Evolutionary conservation across 2,113 vertebrate species (phyloP).

Genomic region (Elgaria multicarinata): DNA sequence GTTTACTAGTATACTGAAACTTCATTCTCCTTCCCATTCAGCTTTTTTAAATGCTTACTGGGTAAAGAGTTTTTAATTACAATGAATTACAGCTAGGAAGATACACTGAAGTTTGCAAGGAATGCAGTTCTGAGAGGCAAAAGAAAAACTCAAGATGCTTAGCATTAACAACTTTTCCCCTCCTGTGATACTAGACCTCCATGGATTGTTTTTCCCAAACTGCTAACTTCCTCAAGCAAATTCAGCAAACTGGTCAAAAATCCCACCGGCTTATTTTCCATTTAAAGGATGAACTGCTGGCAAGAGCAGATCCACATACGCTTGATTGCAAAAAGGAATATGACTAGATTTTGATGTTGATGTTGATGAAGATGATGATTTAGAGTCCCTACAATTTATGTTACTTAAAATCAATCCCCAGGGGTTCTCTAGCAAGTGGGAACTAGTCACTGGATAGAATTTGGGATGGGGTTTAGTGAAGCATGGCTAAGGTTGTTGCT

Average conservation of each 20-base stretch:
- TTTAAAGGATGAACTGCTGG: neutral
- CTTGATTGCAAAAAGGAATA: neutral
- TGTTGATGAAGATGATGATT: too few relatives aligned
- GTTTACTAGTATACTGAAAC: slow-evolving; percentile 2
- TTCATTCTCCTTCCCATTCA: slow-evolving; percentile 34
- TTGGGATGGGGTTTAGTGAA: neutral
- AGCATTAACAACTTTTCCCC: slow-evolving; percentile 23
- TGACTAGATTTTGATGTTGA: neutral
- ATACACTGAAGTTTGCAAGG: slow-evolving; percentile 29
- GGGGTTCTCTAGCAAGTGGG: neutral
- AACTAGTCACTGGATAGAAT: neutral
- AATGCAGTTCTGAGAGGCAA: slow-evolving; percentile 32
- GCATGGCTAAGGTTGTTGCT: neutral
- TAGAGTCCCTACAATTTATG: neutral
- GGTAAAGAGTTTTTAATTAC: slow-evolving; percentile 21
- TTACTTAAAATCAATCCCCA: neutral
- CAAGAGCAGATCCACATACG: neutral
- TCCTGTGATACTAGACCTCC: slow-evolving; percentile 43
- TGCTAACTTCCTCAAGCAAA: slow-evolving; percentile 37
- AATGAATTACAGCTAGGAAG: slow-evolving; percentile 29
- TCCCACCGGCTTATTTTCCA: slow-evolving; percentile 28
- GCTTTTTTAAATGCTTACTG: slow-evolving; percentile 45
- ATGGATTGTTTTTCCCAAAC: slow-evolving; percentile 35
- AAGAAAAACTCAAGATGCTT: neutral
- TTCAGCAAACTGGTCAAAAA: slow-evolving; percentile 43